Evolutionary conservation across 2,888 invertebrate species (phyloP), one percentile per base, ranked within the genome.

Genomic region (Nasonovia ribisnigri): DNA sequence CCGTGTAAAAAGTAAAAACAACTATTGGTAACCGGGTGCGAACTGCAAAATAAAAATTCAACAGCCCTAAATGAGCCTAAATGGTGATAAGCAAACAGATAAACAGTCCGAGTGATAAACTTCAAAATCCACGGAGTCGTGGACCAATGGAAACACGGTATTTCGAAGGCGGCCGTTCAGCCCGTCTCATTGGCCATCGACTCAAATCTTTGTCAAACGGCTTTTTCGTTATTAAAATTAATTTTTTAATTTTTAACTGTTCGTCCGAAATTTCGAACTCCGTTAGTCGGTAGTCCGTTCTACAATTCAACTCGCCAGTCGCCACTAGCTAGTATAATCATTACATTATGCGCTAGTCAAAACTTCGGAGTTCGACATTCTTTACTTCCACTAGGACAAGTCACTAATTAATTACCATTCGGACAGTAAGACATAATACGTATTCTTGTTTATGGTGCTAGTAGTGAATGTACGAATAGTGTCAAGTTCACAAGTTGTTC

Each of bases 1-100:
- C 60, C 89, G 29, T 43, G 42, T 60, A 36, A 57, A 89, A 36
- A n/a, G 43, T 24, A 88, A 88, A 88, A 88, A 84, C 57, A 84
- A 86, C 26, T 26, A 84, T 29, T 46, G 36, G 42, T 42, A 84
- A 26, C 43, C 86, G 46, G 86, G 46, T 29, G 43, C 11, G 42
- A 86, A 86, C 46, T 46, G 29, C 86, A 86, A 46, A 77, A 77
- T 24, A 84, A 86, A 84, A 86, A 43, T n/a, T n/a, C 84, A 42
- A 87, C 42, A 92, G 60, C 60, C 92, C 46, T 91, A 57, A 46
- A 16, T 29, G 60, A 90, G 29, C 11, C n/a, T 54, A 51, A 20
- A 26, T 48, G 20, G 0, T 89, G 89, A 93, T 93, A 93, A 89
- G 54, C 20, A 24, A 46, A 46, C 46, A 46, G 46, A 46, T 11